A percentile compares a stretch with the other conserved stretches of the same genome.
These are phyloP conservation scores for Drosophila arawakana DNA, from an alignment of 1,140 invertebrate species.

Conservation along the genomic window DNA sequence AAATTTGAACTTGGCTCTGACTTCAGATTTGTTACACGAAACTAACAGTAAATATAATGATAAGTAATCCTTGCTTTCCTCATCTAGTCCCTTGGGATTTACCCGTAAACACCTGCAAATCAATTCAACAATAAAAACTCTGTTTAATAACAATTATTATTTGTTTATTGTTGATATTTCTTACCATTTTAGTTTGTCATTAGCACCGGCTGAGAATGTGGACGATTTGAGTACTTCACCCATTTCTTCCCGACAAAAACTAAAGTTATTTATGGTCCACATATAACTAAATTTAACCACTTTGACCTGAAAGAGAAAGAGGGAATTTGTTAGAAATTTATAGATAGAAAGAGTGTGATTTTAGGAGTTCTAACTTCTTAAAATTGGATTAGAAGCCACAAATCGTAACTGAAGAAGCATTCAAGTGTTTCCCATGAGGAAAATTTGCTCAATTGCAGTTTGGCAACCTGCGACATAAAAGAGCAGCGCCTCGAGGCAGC, in stretches of 20 bases:
- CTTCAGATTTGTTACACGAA: slow-evolving; percentile 99
- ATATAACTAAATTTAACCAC: slow-evolving; percentile 99
- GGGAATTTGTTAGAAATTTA: neutral
- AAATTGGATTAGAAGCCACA: neutral
- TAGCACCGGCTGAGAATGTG: slow-evolving; percentile 99
- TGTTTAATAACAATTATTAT: neutral
- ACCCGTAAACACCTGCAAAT: slow-evolving; percentile 95
- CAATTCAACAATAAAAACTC: neutral
- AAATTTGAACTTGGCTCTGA: slow-evolving; percentile 99
- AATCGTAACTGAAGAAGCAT: neutral
- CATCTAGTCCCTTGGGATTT: slow-evolving; percentile 99
- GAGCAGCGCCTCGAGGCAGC: slow-evolving; percentile 8
- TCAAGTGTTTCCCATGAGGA: slow-evolving; percentile 1
- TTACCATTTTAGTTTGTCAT: slow-evolving; percentile 99
- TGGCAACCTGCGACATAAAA: slow-evolving; percentile 36
- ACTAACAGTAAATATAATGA: slow-evolving; percentile 99
- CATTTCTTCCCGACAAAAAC: slow-evolving; percentile 99
- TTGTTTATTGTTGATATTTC: slow-evolving; percentile 34
- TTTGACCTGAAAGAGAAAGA: slow-evolving; percentile 92
- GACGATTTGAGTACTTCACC: slow-evolving; percentile 99
- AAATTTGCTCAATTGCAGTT: slow-evolving; percentile 1
- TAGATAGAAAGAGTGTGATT: neutral
- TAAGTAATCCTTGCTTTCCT: slow-evolving; percentile 99
- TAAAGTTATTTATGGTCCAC: slow-evolving; percentile 99
- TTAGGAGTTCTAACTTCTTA: too few relatives aligned